phyloP scores from a whole-genome alignment of 35 echinoderm and acorn worm species.

The Antedon bifida region DNA sequence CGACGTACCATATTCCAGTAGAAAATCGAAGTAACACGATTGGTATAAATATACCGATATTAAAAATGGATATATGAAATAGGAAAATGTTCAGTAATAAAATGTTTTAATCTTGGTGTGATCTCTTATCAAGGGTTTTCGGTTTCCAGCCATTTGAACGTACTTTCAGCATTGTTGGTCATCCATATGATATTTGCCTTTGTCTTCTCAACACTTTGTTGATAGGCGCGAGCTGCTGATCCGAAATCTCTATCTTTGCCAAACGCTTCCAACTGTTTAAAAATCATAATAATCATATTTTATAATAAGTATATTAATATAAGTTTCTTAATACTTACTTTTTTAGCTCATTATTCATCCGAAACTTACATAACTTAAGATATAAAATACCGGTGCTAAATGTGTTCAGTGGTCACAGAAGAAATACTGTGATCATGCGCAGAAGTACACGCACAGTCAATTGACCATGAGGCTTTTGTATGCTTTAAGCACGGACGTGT shows the following conservation, averaged over 20 bases:
- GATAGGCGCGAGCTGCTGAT: slow-evolving; percentile 63
- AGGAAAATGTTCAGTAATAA: not conserved
- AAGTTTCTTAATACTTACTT: not conserved
- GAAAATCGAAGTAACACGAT: not conserved
- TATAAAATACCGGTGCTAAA: not conserved
- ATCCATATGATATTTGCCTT: slow-evolving; percentile 87
- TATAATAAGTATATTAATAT: not conserved
- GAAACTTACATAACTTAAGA: not conserved
- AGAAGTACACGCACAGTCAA: too few species aligned
- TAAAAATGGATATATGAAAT: not conserved
- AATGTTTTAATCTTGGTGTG: not conserved
- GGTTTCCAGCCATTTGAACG: slow-evolving; percentile 17
- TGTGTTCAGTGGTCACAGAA: too few species aligned
- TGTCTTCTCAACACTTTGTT: slow-evolving; percentile 60
- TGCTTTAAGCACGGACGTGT: too few species aligned
- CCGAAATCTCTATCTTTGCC: slow-evolving; percentile 72
- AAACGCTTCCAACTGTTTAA: slow-evolving; percentile 49
- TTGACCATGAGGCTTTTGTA: too few species aligned
- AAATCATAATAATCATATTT: not conserved
- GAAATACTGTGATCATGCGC: too few species aligned
- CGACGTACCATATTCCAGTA: too few species aligned
- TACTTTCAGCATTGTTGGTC: slow-evolving; percentile 29
- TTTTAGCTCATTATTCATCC: not conserved
- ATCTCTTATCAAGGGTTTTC: not conserved
- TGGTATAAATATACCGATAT: not conserved